Evolutionary conservation across 2,113 vertebrate genomes (phyloP), one percentile per base, ranked within the genome.

Genomic region (Takifugu bimaculatus): DNA sequence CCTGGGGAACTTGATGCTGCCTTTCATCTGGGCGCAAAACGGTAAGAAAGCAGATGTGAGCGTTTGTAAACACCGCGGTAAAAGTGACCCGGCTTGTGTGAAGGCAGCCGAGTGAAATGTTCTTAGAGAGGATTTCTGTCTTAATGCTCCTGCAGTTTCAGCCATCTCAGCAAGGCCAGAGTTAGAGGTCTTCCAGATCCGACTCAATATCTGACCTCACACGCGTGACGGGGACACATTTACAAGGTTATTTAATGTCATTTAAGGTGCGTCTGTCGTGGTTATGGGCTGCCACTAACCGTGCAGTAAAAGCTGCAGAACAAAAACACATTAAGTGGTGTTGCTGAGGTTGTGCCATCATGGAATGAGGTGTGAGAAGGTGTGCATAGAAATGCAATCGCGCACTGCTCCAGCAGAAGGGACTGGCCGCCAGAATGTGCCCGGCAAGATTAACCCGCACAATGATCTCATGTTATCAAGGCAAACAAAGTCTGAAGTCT

Each of bases 21-120:
- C 86, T 5, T 72, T 79, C 72, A 65, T 53, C 78, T 82, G 79
- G 58, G 81, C 90, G 57, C 91, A 92, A 57, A 92, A 88, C 87
- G 91, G 91, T 92, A 92, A 90, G 91, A 28, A 65, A 51, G 64
- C 65, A 74, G 63, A 60, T 75, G 74, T 70, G 76, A 56, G 65
- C 66, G 1, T 25, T 69, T 78, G 54, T 53, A 68, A 65, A 28
- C 51, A 60, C 72, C 48, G 48, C 6, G n/a, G 32, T 20, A 51
- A 63, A 77, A 68, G 80, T 70, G 78, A 73, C 77, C 70, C 70
- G 76, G 68, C 71, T 66, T 67, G 60, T 44, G 62, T 50, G 74
- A 60, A 32, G 66, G 70, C 56, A 51, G 11, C 48, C n/a, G 56
- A 51, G 53, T 28, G 15, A 58, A 53, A 65, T 68, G 56, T 75